These are phyloP conservation scores for Scaptomyza graminum DNA, from an alignment of 1,140 invertebrate genomes.

Conservation along the genomic window DNA sequence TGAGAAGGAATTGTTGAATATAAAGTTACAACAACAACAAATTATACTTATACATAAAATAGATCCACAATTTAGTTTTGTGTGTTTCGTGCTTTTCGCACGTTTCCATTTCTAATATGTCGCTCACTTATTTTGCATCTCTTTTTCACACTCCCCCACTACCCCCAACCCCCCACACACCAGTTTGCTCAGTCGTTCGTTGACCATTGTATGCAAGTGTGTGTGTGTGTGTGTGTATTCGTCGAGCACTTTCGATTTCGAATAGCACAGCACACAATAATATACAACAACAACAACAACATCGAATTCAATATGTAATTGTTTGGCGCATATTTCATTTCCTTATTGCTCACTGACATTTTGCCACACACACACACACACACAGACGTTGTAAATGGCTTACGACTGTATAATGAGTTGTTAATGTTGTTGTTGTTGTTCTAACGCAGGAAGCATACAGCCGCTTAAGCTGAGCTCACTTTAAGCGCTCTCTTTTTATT, in stretches of 20 bases:
- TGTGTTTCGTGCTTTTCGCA: constrained; percentile 1
- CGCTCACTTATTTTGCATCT: neutral
- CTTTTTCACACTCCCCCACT: neutral
- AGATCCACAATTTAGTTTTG: neutral
- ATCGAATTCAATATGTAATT: constrained; percentile 68
- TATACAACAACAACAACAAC: constrained; percentile 26
- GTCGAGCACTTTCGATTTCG: constrained; percentile 55
- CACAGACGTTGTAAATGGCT: constrained; percentile 58
- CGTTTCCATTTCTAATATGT: constrained; percentile 17
- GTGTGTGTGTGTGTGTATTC: no score
- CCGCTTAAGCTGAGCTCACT: constrained; percentile 29
- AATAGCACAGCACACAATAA: constrained; percentile 40
- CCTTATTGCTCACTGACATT: constrained; percentile 82
- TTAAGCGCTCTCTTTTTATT: constrained; percentile 10
- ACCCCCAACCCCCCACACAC: neutral
- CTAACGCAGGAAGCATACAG: constrained; percentile 49
- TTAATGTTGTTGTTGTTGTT: constrained; percentile 31
- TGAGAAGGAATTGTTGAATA: neutral
- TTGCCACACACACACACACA: constrained; percentile 51
- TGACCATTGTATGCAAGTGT: constrained; percentile 45
- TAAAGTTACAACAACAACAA: constrained; percentile 1
- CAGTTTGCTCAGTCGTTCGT: constrained; percentile 17
- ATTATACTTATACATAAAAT: constrained; percentile 8
- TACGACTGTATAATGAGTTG: constrained; percentile 75
- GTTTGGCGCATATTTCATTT: constrained; percentile 81